A percentile compares a stretch with the other conserved stretches of the same genome.
These are phyloP conservation scores for Fringilla coelebs DNA, from an alignment of 2,797 vertebrate genomes.

Conservation along the genomic window DNA sequence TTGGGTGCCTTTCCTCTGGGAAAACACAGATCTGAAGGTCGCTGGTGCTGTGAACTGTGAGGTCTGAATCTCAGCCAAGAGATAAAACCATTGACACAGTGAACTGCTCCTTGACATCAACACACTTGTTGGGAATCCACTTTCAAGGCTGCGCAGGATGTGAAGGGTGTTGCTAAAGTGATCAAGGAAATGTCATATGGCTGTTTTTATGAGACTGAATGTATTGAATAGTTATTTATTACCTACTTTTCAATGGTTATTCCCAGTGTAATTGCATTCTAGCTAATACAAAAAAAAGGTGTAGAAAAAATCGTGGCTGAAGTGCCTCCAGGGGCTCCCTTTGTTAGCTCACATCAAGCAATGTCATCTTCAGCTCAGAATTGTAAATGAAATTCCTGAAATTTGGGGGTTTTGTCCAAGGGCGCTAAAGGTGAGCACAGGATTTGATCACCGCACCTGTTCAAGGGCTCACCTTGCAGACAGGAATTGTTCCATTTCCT, in stretches of 20 bases:
- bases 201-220: neutral
- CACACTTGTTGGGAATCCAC: fast-evolving
- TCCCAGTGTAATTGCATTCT: neutral
- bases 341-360: neutral
- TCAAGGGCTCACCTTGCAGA: neutral
- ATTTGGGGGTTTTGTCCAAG: neutral
- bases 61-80: neutral
- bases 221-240: neutral
- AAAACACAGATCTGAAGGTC: neutral
- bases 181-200: neutral
- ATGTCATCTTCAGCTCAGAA: neutral
- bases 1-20: neutral
- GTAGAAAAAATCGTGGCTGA: neutral
- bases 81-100: neutral
- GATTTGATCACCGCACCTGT: neutral
- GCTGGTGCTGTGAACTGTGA: neutral
- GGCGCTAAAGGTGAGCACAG: neutral
- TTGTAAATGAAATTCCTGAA: neutral
- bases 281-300: neutral
- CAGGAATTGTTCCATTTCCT: neutral
- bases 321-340: neutral
- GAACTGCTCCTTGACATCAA: neutral
- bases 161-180: neutral
- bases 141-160: neutral
- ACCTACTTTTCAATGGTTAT: neutral